phyloP scores from a whole-genome alignment of 2,797 vertebrate species.

The Brachymystax lenok region DNA sequence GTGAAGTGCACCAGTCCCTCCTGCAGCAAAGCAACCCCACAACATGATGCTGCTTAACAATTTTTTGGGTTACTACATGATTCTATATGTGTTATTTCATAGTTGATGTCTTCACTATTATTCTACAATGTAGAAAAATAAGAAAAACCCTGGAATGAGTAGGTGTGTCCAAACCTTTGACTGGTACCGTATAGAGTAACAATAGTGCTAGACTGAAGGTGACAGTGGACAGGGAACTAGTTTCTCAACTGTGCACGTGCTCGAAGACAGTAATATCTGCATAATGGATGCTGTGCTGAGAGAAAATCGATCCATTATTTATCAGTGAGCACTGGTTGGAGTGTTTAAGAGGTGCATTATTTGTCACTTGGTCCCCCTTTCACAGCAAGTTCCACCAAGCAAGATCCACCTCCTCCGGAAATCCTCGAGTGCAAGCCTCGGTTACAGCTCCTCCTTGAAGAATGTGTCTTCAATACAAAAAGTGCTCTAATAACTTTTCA shows the following conservation, averaged over 20 bases:
- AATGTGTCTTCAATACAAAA: conserved; percentile 5
- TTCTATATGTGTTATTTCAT: too few relatives aligned
- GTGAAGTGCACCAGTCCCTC: too few relatives aligned
- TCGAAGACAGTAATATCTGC: conserved; percentile 23
- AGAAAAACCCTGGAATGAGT: too few relatives aligned
- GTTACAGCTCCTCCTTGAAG: background rate
- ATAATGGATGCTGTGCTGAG: conserved; percentile 35
- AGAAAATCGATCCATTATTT: conserved; percentile 9
- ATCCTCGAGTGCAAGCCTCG: background rate
- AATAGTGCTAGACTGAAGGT: conserved; percentile 13
- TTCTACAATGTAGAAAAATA: too few relatives aligned
- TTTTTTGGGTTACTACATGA: too few relatives aligned
- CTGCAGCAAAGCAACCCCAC: too few relatives aligned
- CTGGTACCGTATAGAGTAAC: background rate
- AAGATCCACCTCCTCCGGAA: background rate
- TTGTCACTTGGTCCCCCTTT: conserved; percentile 24
- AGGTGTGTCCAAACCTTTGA: too few relatives aligned
- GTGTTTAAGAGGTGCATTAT: conserved; percentile 23
- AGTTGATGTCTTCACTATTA: too few relatives aligned
- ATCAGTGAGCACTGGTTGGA: background rate
- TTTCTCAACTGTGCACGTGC: conserved; percentile 19
- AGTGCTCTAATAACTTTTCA: background rate
- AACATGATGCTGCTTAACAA: too few relatives aligned
- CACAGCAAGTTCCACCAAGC: conserved; percentile 9
- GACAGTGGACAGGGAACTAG: background rate